Evolutionary conservation across 2,113 vertebrate genomes (phyloP), one percentile per base, ranked within the genome.

Genomic region (Syrrhaptes paradoxus): DNA sequence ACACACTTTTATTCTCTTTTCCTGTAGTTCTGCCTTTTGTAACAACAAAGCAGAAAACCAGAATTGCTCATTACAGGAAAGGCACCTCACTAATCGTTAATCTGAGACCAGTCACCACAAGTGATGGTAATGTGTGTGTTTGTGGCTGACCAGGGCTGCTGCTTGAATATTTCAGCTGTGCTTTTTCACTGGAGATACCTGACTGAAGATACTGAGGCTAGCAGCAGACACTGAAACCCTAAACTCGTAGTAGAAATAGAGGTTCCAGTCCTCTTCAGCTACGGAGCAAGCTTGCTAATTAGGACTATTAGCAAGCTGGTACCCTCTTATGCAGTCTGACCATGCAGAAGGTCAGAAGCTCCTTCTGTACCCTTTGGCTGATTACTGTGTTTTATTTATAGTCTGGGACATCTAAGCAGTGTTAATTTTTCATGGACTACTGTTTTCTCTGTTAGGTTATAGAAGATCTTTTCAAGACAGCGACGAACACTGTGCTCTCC

Each of bases 391-490:
- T 86, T 90, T 75, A 78, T 92, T 85, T 66, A 29, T 36, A 72
- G 58, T 13, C 31, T 79, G 20, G 38, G 36, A 58, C 31, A 52
- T 59, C 22, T 77, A 52, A 85, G 79, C 45, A 22, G 11, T 58
- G 48, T 93, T 72, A n/a, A 59, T 66, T 83, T 85, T 75, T 82
- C 51, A 57, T 62, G 28, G 8, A 9, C 36, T 86, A 9, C 62
- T 95, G 36, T 95, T 96, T 94, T 94, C 61, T 80, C 83, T 75
- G 0, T 68, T 95, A 99, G 99, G 98, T 99, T 86, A 99, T 99
- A 96, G 99, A 99, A 97, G 97, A 98, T 72, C 97, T 99, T 94
- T 98, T 99, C 97, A 99, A 98, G 96, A 96, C 97, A 4, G 94
- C 96, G 43, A 98, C 99, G 11, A 97, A 97, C 74, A 92, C 94